A percentile compares a stretch with the other conserved stretches of the same genome.
Conservation (phyloP, 1,140 invertebrate species). For the Diorhabda carinulata region DNA sequence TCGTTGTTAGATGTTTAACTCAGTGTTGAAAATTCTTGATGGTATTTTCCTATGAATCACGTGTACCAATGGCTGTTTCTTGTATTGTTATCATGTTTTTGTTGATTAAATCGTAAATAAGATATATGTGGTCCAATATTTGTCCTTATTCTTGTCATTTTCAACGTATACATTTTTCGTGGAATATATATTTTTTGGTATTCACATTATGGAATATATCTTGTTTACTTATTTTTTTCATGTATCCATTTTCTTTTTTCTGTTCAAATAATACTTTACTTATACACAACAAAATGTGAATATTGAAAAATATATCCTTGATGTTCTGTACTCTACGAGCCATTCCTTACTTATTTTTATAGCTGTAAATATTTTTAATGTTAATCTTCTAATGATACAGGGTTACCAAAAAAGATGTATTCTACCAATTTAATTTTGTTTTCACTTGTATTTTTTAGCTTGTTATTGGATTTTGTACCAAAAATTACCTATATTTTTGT, state of each 20-base stretch:
- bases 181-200: neutral
- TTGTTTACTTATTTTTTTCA: too few species aligned
- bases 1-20: too few species aligned
- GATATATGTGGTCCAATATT: constrained; percentile 18
- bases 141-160: constrained; percentile 1
- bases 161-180: neutral
- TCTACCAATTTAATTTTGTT: constrained; percentile 9
- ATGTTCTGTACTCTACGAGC: constrained; percentile 13
- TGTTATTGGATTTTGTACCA: constrained; percentile 10
- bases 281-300: neutral
- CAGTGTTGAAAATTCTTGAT: neutral
- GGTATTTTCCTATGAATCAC: neutral
- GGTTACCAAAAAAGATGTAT: constrained; percentile 19
- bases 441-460: neutral
- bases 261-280: too few species aligned
- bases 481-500: constrained; percentile 14
- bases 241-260: too few species aligned
- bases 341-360: constrained; percentile 9
- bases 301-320: neutral
- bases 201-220: too few species aligned
- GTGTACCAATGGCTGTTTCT: constrained; percentile 18
- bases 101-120: constrained; percentile 14
- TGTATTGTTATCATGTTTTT: constrained; percentile 23
- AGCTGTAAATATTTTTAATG: constrained; percentile 8
- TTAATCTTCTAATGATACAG: constrained; percentile 14